phyloP scores from a whole-genome alignment of 2,888 invertebrate genomes.

The Sacculina carcini region DNA sequence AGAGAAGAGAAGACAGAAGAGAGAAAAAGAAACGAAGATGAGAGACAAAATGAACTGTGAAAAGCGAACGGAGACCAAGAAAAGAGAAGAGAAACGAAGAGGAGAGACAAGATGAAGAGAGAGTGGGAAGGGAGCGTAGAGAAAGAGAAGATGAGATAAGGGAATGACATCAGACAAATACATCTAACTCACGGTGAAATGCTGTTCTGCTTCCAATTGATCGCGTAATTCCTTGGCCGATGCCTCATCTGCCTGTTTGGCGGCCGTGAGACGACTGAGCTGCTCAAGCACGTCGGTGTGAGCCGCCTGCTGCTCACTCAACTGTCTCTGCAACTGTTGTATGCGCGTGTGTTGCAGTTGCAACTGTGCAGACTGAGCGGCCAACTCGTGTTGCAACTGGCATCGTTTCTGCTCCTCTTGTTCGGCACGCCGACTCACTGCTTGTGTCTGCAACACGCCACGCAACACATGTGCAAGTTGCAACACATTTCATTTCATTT shows the following conservation, averaged over 20 bases:
- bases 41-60: too few relatives aligned
- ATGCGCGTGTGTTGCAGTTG: conserved; percentile 42
- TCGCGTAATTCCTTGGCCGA: conserved; percentile 77
- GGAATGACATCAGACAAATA: neutral
- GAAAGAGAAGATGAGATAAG: too few relatives aligned
- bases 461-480: too few relatives aligned
- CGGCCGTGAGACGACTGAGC: conserved; percentile 39
- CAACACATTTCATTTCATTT: too few relatives aligned
- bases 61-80: neutral
- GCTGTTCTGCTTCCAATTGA: conserved; percentile 81
- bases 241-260: conserved; percentile 35
- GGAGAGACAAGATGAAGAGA: neutral
- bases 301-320: conserved; percentile 36
- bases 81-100: neutral
- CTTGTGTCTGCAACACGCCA: conserved; percentile 33
- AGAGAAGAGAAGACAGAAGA: neutral
- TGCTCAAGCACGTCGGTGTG: conserved; percentile 48
- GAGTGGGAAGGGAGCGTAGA: conserved; percentile 1
- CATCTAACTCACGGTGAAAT: conserved; percentile 41
- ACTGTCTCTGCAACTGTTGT: conserved; percentile 39
- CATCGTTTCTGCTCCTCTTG: conserved; percentile 69
- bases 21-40: neutral
- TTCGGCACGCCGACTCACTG: conserved; percentile 58
- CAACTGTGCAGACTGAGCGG: conserved; percentile 27
- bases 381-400: conserved; percentile 53